Conservation (phyloP, 2,888 invertebrate genomes). For the Zaprionus lineosus region DNA sequence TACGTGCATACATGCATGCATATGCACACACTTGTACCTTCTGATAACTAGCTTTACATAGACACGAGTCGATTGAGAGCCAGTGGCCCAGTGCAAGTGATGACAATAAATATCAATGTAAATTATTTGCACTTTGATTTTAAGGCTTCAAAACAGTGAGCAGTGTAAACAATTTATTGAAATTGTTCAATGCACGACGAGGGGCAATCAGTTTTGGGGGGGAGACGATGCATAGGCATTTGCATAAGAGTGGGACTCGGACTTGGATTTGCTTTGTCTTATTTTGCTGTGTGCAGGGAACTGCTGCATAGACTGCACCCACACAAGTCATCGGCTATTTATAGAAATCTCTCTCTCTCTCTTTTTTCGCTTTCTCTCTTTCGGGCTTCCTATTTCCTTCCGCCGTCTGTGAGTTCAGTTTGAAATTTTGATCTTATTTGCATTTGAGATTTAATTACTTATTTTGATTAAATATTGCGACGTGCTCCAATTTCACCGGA, state of each 20-base stretch:
- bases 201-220: neutral
- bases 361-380: neutral
- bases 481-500: no score
- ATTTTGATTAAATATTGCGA: no score
- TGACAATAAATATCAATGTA: constrained; percentile 62
- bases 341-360: constrained; percentile 9
- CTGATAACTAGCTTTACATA: neutral
- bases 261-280: no score
- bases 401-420: constrained; percentile 1
- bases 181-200: no score
- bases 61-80: neutral
- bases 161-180: constrained; percentile 28
- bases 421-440: neutral
- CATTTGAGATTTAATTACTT: no score
- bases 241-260: no score
- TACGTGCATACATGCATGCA: neutral
- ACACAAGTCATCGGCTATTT: constrained; percentile 37
- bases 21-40: neutral
- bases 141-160: constrained; percentile 34
- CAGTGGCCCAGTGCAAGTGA: no score
- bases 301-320: no score
- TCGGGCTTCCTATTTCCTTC: no score
- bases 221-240: neutral
- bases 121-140: constrained; percentile 47
- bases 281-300: no score